phyloP scores from a whole-genome alignment of 1,140 invertebrate species.

The Neodiprion pinetum region DNA sequence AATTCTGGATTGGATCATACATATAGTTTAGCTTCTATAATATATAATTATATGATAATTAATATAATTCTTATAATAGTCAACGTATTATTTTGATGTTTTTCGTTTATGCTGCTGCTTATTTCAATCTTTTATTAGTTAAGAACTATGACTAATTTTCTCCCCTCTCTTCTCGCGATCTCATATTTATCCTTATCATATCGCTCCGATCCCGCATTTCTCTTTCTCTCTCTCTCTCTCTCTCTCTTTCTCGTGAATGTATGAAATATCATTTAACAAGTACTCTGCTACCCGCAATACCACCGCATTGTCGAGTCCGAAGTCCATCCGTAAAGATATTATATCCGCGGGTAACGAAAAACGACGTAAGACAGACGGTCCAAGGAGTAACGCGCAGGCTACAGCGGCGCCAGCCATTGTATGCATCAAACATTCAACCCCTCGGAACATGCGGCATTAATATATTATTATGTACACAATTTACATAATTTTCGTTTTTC shows the following conservation, averaged over 20 bases:
- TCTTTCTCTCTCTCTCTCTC: not conserved
- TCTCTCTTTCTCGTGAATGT: not conserved
- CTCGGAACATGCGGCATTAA: not conserved
- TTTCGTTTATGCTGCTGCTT: not conserved
- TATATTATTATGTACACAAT: constrained; percentile 26
- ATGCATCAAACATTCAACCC: not conserved
- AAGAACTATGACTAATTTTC: not conserved
- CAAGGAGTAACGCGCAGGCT: not conserved
- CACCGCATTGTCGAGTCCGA: not conserved
- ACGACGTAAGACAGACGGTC: not conserved
- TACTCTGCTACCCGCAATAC: not conserved
- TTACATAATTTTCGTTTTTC: constrained; percentile 23
- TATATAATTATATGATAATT: not conserved
- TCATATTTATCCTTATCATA: not conserved
- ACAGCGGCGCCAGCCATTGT: not conserved
- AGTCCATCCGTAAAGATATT: not conserved
- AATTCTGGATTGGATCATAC: not conserved
- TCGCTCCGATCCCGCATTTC: not conserved
- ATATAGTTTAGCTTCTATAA: not conserved
- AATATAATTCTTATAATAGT: not conserved
- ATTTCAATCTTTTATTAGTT: not conserved
- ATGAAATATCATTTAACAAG: not conserved
- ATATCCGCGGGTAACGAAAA: not conserved
- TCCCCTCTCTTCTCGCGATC: not conserved
- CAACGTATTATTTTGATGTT: not conserved